Conservation (phyloP, 2,888 invertebrate genomes). For the Acheta domesticus region DNA sequence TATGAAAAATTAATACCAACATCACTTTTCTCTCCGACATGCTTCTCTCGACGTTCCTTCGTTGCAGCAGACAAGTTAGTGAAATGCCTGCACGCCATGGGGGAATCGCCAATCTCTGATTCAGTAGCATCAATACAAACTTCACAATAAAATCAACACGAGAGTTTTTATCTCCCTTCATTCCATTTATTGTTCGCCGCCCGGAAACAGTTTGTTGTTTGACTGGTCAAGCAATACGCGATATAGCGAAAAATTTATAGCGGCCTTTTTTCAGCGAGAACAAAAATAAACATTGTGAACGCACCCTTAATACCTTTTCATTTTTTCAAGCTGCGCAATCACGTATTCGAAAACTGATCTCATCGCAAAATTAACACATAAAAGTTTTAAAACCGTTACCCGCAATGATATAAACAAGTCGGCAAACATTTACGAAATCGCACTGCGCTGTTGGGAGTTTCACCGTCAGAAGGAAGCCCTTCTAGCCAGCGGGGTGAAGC, state of each 20-base stretch:
- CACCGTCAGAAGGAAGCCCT: not conserved
- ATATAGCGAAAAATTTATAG: slow-evolving; percentile 9
- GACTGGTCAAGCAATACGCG: slow-evolving; percentile 10
- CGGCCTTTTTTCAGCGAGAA: not conserved
- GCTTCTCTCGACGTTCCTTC: slow-evolving; percentile 41
- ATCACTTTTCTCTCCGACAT: not conserved
- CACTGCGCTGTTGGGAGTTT: not conserved
- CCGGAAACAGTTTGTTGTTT: not conserved
- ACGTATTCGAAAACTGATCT: not conserved
- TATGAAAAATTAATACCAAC: not conserved
- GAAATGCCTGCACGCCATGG: not conserved
- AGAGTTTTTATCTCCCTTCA: not conserved
- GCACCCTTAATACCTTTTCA: not conserved
- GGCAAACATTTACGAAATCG: not conserved
- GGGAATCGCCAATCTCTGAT: not conserved
- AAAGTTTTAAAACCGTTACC: not conserved
- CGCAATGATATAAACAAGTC: not conserved
- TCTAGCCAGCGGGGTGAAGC: not conserved
- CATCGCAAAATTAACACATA: not conserved
- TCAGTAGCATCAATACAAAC: not conserved
- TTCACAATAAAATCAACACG: not conserved
- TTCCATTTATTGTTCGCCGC: not conserved
- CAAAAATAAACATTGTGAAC: not conserved
- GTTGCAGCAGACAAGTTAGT: slow-evolving; percentile 44
- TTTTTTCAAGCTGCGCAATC: not conserved